These are phyloP conservation scores for Megamerina dolium DNA, from an alignment of 2,888 invertebrate species.

Conservation along the genomic window DNA sequence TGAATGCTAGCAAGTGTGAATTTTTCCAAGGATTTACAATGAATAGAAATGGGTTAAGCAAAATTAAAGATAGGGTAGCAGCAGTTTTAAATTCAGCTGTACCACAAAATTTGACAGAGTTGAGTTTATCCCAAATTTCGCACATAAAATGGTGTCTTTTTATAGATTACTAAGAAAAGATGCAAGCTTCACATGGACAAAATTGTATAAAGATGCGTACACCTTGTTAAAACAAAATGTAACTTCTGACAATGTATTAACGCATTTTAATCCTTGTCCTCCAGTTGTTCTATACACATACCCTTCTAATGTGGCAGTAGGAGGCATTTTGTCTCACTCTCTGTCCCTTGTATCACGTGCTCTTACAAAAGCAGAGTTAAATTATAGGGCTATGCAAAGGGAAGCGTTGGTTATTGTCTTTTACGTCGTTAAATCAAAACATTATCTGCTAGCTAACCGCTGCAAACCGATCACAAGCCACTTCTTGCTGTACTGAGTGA, in stretches of 20 bases:
- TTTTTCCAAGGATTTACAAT: slow-evolving; percentile 23
- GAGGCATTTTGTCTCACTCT: too few species aligned
- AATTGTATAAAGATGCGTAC: slow-evolving; percentile 23
- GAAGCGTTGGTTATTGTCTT: too few species aligned
- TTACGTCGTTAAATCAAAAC: too few species aligned
- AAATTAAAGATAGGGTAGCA: slow-evolving; percentile 19
- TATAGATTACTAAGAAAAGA: slow-evolving; percentile 12
- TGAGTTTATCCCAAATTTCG: slow-evolving; percentile 17
- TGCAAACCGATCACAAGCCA: too few species aligned
- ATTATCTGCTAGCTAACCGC: too few species aligned
- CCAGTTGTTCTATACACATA: too few species aligned
- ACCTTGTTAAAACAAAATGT: slow-evolving; percentile 25
- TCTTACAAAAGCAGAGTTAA: too few species aligned
- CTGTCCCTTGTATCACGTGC: too few species aligned
- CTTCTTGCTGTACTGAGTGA: too few species aligned
- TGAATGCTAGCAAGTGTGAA: slow-evolving; percentile 10
- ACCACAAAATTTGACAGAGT: not conserved
- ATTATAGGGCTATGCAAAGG: too few species aligned
- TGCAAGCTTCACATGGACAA: not conserved
- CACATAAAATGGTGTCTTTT: slow-evolving; percentile 20
- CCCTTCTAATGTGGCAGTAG: too few species aligned
- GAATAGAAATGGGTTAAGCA: slow-evolving; percentile 13
- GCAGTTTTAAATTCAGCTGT: not conserved
- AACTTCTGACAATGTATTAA: slow-evolving; percentile 12
- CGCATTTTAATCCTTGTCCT: slow-evolving; percentile 17